Evolutionary conservation across 2,113 vertebrate species (phyloP), one percentile per base, ranked within the genome.

Genomic region (Orycteropus afer): DNA sequence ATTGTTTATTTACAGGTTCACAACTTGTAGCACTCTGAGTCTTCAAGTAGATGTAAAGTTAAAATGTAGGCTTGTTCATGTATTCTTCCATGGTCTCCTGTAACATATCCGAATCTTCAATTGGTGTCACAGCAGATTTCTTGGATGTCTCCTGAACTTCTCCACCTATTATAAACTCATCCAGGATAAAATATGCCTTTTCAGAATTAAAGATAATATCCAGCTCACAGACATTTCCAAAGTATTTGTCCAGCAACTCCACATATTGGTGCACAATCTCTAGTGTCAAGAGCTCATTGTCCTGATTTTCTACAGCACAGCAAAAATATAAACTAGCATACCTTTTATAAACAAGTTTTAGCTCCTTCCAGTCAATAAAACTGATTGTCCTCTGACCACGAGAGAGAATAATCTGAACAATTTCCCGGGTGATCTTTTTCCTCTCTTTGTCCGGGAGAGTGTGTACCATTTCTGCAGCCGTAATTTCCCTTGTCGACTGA

Each of bases 331-430:
- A 97, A 94, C 99, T 99, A 96, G 99, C 99, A 74, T 99, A 99
- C 97, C 99, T 99, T 98, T 99, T 99, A 98, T 99, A 99, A 98
- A 99, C 99, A 97, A 99, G 98, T 98, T 99, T 99, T 86, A 99
- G 98, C 96, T 99, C 99, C 97, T 99, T 99, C 99, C 99, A 99
- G 97, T 99, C 99, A 96, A 99, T 95, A 98, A 99, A 99, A 97
- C 99, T 99, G 96, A 99, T 99, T 55, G 98, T 99, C 97, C 98
- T 99, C 27, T 99, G 99, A 96, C 98, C 98, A 86, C 99, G 98
- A 95, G 99, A 98, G 95, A 99, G 98, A 98, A 99, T 97, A 97
- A 99, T 98, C 95, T 99, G 98, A 93, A 99, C 98, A 98, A 99
- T 99, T 97, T 99, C 99, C 96, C 99, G 98, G 86, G 99, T 98